Percentiles rank a stretch among this genome's conserved stretches.
Evolutionary conservation across 1,140 invertebrate species (phyloP).

Genomic region (Megalonaias nervosa): DNA sequence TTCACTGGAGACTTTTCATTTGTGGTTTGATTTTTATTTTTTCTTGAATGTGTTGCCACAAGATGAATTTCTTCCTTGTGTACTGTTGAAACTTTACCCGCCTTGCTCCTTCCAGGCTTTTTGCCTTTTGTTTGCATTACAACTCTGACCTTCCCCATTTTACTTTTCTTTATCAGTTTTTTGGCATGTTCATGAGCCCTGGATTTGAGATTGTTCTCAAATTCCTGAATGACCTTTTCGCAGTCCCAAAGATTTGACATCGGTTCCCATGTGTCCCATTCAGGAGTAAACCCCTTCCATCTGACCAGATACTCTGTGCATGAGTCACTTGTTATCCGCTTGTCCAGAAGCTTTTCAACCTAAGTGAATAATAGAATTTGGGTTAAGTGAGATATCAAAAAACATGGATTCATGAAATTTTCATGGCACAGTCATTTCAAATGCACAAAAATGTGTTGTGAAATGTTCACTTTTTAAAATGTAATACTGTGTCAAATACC

Average conservation of each 20-base stretch:
- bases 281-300: conserved; percentile 53
- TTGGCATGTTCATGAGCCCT: conserved; percentile 17
- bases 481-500: too few species aligned
- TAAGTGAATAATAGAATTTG: conserved; percentile 29
- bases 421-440: too few species aligned
- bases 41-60: too few species aligned
- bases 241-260: conserved; percentile 46
- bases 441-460: too few species aligned
- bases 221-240: conserved; percentile 39
- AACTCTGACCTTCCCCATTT: conserved; percentile 3
- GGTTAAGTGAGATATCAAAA: not conserved
- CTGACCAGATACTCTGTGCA: conserved; percentile 49
- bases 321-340: conserved; percentile 29
- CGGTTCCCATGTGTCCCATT: conserved; percentile 63
- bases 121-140: not conserved
- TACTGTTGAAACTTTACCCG: too few species aligned
- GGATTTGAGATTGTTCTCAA: conserved; percentile 38
- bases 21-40: too few species aligned
- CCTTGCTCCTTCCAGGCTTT: not conserved
- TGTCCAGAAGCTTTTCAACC: conserved; percentile 52
- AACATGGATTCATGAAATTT: not conserved
- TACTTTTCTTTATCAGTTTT: conserved; percentile 44
- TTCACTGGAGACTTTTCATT: too few species aligned
- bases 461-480: too few species aligned
- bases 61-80: too few species aligned